Evolutionary conservation across 64 coral and sea anemone genomes (phyloP).

Genomic region (Montipora cactus): DNA sequence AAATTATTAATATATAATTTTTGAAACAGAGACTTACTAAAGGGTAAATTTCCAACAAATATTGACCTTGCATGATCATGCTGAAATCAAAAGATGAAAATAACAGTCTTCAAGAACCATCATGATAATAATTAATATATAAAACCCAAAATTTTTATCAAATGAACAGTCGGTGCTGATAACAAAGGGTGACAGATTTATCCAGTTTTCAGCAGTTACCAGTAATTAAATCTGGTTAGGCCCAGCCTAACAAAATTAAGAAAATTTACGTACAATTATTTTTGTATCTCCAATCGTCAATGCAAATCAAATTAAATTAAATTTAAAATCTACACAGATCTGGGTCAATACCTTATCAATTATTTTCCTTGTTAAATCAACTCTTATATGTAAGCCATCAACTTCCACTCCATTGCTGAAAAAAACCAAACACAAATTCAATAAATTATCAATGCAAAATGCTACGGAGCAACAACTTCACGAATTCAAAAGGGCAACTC

Average conservation of each 20-base stretch:
- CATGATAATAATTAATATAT: no score
- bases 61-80: conserved; percentile 92
- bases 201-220: no score
- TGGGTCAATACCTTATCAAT: conserved; percentile 63
- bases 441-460: neutral
- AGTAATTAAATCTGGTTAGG: no score
- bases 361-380: conserved; percentile 71
- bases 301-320: neutral
- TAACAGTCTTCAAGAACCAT: no score
- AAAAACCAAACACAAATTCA: neutral
- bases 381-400: conserved; percentile 83
- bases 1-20: no score
- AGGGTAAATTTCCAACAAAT: conserved; percentile 97
- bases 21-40: conserved; percentile 74
- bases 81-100: neutral
- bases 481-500: no score
- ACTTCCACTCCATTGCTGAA: conserved; percentile 90
- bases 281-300: neutral
- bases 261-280: no score
- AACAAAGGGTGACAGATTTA: no score
- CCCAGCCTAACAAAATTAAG: no score
- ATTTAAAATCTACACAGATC: neutral
- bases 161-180: no score
- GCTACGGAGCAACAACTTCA: neutral
- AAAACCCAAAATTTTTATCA: no score